Conservation (phyloP, 2,797 vertebrate genomes). For the Sebastes hubbsi region DNA sequence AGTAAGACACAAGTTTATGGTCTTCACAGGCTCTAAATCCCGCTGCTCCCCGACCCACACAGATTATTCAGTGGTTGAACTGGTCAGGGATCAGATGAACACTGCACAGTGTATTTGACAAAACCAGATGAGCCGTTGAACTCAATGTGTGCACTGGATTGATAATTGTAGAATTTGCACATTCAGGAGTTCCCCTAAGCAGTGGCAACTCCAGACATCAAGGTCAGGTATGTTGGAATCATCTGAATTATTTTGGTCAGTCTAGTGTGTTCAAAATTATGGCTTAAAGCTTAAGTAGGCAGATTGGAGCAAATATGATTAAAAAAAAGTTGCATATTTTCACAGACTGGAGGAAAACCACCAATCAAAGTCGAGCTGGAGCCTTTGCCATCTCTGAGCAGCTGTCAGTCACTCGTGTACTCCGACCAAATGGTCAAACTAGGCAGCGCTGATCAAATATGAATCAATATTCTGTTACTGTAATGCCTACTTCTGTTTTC, state of each 20-base stretch:
- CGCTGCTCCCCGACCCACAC: neutral
- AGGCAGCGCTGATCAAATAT: too few relatives aligned
- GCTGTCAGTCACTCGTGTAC: too few relatives aligned
- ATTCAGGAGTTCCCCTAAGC: neutral
- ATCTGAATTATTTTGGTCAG: neutral
- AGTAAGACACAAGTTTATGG: neutral
- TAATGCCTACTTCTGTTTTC: too few relatives aligned
- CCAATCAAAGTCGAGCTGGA: too few relatives aligned
- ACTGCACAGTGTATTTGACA: neutral
- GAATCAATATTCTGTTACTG: too few relatives aligned
- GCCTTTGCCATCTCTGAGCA: too few relatives aligned
- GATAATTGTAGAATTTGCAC: neutral
- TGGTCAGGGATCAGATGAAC: neutral
- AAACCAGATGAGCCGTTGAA: neutral
- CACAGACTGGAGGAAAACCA: too few relatives aligned
- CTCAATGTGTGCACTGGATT: conserved; percentile 5
- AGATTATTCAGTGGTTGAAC: neutral
- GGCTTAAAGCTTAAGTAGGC: neutral
- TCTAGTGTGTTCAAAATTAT: neutral
- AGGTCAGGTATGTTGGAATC: neutral
- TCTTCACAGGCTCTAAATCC: neutral
- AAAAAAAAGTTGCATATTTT: too few relatives aligned
- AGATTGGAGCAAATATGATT: too few relatives aligned
- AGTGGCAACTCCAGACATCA: neutral
- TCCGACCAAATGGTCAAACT: too few relatives aligned